Conservation (phyloP, 2,888 invertebrate species). For the Cryptus armator region DNA sequence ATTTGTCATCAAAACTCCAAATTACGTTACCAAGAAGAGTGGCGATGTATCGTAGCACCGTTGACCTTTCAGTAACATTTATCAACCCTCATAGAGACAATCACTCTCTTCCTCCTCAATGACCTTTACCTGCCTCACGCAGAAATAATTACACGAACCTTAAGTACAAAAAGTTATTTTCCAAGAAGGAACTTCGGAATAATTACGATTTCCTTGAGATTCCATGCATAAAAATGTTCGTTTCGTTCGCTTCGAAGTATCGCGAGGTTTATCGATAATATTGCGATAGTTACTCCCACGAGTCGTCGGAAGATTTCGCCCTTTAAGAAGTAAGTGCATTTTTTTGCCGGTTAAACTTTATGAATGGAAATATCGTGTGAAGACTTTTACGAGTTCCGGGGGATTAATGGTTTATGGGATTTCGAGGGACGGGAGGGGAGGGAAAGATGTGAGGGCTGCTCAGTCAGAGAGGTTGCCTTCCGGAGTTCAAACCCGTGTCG, state of each 20-base stretch:
- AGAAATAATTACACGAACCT: conserved; percentile 17
- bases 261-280: not conserved
- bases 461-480: conserved; percentile 45
- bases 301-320: not conserved
- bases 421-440: not conserved
- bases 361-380: conserved; percentile 42
- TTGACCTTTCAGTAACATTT: conserved; percentile 39
- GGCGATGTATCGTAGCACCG: not conserved
- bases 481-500: conserved; percentile 61
- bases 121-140: conserved; percentile 23
- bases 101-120: conserved; percentile 15
- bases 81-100: not conserved
- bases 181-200: not conserved
- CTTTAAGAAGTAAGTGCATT: not conserved
- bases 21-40: not conserved
- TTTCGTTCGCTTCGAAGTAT: not conserved
- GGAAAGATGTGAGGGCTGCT: not conserved
- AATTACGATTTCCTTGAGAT: not conserved
- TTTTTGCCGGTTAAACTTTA: not conserved
- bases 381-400: conserved; percentile 15
- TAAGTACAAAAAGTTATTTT: not conserved
- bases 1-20: not conserved
- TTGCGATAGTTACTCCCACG: not conserved
- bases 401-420: conserved; percentile 50
- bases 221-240: not conserved